Evolutionary conservation across 2,888 invertebrate genomes (phyloP).

Genomic region (Gari tellinella): DNA sequence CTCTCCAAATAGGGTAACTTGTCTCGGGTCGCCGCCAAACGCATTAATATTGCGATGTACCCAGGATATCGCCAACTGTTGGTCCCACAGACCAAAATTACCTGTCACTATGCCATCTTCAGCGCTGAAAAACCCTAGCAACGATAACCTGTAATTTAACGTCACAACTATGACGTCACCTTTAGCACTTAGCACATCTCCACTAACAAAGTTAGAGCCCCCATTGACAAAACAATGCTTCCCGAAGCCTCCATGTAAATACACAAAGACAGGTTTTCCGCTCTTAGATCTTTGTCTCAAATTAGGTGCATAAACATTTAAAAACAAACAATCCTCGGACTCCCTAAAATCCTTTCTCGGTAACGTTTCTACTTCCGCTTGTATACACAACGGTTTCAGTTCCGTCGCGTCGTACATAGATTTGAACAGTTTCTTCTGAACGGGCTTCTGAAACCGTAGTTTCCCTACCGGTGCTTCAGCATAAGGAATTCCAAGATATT

Average conservation of each 20-base stretch:
- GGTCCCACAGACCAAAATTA: slow-evolving; percentile 9
- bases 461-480: too few species aligned
- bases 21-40: slow-evolving; percentile 4
- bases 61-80: slow-evolving; percentile 3
- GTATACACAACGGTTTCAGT: background rate
- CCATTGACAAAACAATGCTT: background rate
- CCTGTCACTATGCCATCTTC: background rate
- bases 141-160: slow-evolving; percentile 8
- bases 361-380: background rate
- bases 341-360: background rate
- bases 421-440: too few species aligned
- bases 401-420: too few species aligned
- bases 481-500: slow-evolving; percentile 7
- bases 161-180: slow-evolving; percentile 9
- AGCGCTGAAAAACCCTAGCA: background rate
- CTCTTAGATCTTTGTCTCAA: background rate
- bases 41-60: background rate
- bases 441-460: too few species aligned
- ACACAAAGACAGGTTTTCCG: background rate
- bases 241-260: background rate
- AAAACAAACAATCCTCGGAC: slow-evolving; percentile 9
- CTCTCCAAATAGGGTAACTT: slow-evolving; percentile 5
- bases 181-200: background rate
- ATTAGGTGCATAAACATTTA: background rate
- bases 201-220: background rate